A percentile compares a stretch with the other conserved stretches of the same genome.
These are phyloP conservation scores for Zaprionus kolodkinae DNA, from an alignment of 1,140 invertebrate species.

Conservation along the genomic window DNA sequence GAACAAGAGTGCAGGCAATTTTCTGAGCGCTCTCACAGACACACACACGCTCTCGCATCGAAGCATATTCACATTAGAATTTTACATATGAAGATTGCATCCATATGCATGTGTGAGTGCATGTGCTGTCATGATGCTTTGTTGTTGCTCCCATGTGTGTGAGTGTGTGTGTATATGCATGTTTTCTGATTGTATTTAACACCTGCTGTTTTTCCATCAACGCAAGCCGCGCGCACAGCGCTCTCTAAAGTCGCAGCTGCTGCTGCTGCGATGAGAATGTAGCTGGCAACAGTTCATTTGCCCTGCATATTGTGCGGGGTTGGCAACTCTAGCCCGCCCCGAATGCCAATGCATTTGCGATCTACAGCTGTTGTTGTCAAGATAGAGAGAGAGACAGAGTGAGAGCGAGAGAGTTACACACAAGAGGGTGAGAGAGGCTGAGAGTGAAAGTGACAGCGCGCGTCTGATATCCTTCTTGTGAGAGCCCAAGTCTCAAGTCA, in stretches of 20 bases:
- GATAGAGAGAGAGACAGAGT: slow-evolving; percentile 12
- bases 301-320: background rate
- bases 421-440: background rate
- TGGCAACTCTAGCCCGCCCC: slow-evolving; percentile 10
- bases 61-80: slow-evolving; percentile 17
- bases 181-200: slow-evolving; percentile 70
- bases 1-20: slow-evolving; percentile 29
- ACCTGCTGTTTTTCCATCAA: slow-evolving; percentile 77
- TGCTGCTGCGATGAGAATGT: slow-evolving; percentile 5
- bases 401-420: background rate
- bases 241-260: slow-evolving; percentile 35
- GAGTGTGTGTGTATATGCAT: slow-evolving; percentile 20
- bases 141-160: slow-evolving; percentile 34
- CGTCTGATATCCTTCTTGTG: slow-evolving; percentile 27
- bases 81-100: slow-evolving; percentile 11
- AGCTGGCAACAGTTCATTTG: slow-evolving; percentile 29
- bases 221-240: slow-evolving; percentile 18
- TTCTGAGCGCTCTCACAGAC: slow-evolving; percentile 16
- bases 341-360: slow-evolving; percentile 53
- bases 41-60: slow-evolving; percentile 2
- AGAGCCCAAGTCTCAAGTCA: background rate
- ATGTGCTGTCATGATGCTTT: slow-evolving; percentile 32
- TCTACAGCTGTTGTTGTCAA: slow-evolving; percentile 67
- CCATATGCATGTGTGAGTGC: slow-evolving; percentile 17
- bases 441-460: slow-evolving; percentile 21